Evolutionary conservation across 2,113 vertebrate species (phyloP).

Genomic region (Nothoprocta perdicaria): DNA sequence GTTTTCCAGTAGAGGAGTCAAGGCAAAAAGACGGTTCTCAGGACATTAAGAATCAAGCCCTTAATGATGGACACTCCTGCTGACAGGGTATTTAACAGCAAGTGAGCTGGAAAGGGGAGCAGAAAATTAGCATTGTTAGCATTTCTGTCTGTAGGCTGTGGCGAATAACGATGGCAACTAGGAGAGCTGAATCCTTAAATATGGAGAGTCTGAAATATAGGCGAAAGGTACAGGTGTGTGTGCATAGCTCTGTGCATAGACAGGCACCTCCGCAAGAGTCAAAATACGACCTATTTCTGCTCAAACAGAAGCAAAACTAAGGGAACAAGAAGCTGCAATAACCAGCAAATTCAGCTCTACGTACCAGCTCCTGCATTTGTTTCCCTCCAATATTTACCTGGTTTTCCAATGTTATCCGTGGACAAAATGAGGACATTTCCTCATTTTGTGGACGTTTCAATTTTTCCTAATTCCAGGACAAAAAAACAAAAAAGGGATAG

Average conservation of each 20-base stretch:
- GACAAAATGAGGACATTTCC: background rate
- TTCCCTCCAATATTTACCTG: background rate
- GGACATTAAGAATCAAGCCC: background rate
- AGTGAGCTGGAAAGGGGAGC: background rate
- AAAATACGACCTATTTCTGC: background rate
- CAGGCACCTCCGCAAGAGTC: accelerated
- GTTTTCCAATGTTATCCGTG: background rate
- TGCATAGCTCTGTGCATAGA: background rate
- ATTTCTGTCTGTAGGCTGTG: background rate
- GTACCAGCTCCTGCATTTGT: background rate
- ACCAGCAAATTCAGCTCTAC: background rate
- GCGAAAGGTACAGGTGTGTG: background rate
- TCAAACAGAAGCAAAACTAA: background rate
- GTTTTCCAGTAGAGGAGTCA: background rate
- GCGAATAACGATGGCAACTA: background rate
- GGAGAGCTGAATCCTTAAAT: background rate
- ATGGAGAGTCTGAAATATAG: background rate
- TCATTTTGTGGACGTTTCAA: too few species aligned
- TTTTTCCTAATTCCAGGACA: too few species aligned
- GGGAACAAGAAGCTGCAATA: background rate
- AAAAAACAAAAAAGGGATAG: too few species aligned
- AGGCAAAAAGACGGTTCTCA: background rate
- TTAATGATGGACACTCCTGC: background rate
- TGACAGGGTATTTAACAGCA: background rate
- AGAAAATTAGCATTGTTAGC: background rate